These are phyloP conservation scores for Hirudo medicinalis DNA, from an alignment of 1,140 invertebrate species.

Conservation along the genomic window DNA sequence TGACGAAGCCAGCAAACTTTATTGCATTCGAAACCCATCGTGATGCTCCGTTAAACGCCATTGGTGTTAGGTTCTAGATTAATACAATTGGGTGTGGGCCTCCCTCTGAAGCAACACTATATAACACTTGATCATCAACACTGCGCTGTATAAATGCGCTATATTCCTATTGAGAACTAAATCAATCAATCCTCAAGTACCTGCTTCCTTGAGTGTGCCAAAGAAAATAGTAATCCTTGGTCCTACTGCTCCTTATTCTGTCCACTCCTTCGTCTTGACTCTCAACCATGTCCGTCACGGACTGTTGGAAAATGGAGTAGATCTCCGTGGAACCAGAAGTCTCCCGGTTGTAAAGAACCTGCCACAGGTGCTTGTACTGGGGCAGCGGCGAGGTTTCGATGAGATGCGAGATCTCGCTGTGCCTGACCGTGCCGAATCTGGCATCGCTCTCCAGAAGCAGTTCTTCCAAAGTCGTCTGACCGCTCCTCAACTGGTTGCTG, in stretches of 20 bases:
- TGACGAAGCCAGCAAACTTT: too few species aligned
- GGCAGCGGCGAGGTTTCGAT: background rate
- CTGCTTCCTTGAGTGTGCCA: conserved; percentile 2
- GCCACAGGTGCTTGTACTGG: background rate
- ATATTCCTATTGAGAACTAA: too few species aligned
- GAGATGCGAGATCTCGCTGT: background rate
- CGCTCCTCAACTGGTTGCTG: background rate
- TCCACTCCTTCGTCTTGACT: background rate
- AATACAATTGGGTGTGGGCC: too few species aligned
- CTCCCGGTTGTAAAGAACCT: background rate
- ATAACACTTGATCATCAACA: too few species aligned
- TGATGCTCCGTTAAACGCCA: too few species aligned
- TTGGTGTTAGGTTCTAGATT: too few species aligned
- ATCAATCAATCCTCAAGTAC: background rate
- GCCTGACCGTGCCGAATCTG: conserved; percentile 4
- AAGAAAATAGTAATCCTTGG: conserved; percentile 4
- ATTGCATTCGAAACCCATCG: too few species aligned
- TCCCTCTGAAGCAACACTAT: too few species aligned
- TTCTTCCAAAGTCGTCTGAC: background rate
- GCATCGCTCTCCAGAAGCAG: background rate
- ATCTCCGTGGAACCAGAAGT: background rate
- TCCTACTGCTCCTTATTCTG: background rate
- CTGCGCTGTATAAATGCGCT: too few species aligned
- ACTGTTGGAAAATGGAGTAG: conserved; percentile 10
- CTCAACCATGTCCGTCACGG: conserved; percentile 8